Conservation (phyloP, 2,797 vertebrate species). For the Lutjanus argentimaculatus region DNA sequence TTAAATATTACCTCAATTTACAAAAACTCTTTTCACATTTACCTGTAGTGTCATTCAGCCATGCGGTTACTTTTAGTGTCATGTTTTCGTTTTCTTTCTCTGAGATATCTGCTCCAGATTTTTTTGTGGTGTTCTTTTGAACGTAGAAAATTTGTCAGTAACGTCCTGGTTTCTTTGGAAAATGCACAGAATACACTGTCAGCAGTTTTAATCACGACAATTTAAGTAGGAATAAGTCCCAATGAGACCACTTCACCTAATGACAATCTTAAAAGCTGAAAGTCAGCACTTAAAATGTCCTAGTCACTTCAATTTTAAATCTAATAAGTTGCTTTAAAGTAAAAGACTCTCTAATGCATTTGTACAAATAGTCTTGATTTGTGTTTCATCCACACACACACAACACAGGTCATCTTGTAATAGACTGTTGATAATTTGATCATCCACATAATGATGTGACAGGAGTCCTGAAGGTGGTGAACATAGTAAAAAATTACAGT, state of each 20-base stretch:
- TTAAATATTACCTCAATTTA: neutral
- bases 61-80: neutral
- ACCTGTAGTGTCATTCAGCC: neutral
- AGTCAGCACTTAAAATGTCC: neutral
- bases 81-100: neutral
- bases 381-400: neutral
- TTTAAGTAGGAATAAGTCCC: neutral
- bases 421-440: neutral
- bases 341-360: neutral
- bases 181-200: neutral
- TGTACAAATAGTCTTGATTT: neutral
- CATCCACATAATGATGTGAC: neutral
- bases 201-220: neutral
- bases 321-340: neutral
- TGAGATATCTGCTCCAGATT: neutral
- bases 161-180: neutral
- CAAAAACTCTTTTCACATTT: neutral
- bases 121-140: neutral
- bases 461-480: neutral
- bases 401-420: neutral
- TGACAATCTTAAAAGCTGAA: neutral
- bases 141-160: neutral
- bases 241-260: neutral
- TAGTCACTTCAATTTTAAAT: neutral
- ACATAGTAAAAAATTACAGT: neutral